Evolutionary conservation across 2,797 vertebrate genomes (phyloP).

Genomic region (Phataginus tetradactyla): DNA sequence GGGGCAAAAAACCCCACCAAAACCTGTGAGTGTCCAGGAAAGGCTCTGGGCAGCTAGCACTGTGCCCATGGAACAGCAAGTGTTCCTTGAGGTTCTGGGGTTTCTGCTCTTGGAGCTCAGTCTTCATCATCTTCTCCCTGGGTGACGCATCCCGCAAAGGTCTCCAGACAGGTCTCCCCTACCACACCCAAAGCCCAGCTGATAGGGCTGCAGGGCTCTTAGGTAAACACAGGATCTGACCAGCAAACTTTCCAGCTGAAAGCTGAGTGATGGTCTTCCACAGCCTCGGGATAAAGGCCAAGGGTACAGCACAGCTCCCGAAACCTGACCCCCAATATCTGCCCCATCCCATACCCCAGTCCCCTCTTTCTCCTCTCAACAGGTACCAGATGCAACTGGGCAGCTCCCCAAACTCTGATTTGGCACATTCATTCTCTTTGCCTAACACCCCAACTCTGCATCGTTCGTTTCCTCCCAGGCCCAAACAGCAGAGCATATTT

Average conservation of each 20-base stretch:
- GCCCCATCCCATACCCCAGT: not conserved
- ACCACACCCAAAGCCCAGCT: not conserved
- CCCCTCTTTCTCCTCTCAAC: not conserved
- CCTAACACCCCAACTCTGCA: no score
- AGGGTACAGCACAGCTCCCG: not conserved
- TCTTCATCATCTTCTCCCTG: not conserved
- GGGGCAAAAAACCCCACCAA: not conserved
- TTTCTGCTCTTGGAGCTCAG: not conserved
- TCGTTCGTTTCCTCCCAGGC: fast-evolving
- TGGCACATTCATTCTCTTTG: not conserved
- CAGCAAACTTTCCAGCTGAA: not conserved
- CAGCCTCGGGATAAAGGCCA: not conserved
- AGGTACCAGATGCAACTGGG: not conserved
- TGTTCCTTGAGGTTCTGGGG: not conserved
- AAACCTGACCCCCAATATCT: not conserved
- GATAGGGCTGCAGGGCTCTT: not conserved
- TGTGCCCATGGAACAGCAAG: fast-evolving
- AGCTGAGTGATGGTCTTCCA: not conserved
- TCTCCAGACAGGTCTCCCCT: no score
- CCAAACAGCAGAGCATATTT: not conserved
- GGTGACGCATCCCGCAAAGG: not conserved
- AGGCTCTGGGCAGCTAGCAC: not conserved
- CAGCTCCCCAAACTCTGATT: not conserved
- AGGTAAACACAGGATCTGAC: not conserved
- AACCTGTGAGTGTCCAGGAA: not conserved